A percentile compares a stretch with the other conserved stretches of the same genome.
These are phyloP conservation scores for Trachurus trachurus DNA, from an alignment of 2,797 vertebrate species.

Conservation along the genomic window DNA sequence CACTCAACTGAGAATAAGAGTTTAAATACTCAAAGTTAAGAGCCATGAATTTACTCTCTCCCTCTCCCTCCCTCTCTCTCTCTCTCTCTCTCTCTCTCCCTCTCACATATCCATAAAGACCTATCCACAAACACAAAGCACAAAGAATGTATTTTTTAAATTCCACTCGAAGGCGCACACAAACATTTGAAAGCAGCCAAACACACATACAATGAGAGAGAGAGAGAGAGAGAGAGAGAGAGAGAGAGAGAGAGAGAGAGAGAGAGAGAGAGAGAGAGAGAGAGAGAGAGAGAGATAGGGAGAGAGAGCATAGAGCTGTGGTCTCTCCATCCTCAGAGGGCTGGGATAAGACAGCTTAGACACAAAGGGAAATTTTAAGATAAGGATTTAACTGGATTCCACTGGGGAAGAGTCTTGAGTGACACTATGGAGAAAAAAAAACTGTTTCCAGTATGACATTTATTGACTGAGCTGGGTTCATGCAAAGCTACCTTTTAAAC, in stretches of 20 bases:
- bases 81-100: neutral
- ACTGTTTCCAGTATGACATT: constrained; percentile 10
- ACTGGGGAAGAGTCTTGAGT: constrained; percentile 36
- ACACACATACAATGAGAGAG: constrained; percentile 8
- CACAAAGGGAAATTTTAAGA: constrained; percentile 44
- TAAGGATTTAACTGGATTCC: constrained; percentile 51
- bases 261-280: too few species aligned
- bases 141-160: constrained; percentile 35
- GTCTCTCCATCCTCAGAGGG: constrained; percentile 33
- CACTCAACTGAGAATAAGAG: constrained; percentile 54
- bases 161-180: neutral
- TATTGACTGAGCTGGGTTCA: neutral
- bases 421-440: constrained; percentile 7
- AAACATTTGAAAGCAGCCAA: constrained; percentile 21
- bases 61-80: neutral
- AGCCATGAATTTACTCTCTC: constrained; percentile 13
- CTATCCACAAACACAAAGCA: constrained; percentile 2
- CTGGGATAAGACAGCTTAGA: constrained; percentile 43
- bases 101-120: constrained; percentile 3
- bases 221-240: too few species aligned
- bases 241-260: too few species aligned
- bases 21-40: constrained; percentile 36
- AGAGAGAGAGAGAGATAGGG: neutral
- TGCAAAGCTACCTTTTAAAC: neutral
- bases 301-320: constrained; percentile 6